phyloP scores from a whole-genome alignment of 1,140 invertebrate genomes.

The Drosophila serrata region DNA sequence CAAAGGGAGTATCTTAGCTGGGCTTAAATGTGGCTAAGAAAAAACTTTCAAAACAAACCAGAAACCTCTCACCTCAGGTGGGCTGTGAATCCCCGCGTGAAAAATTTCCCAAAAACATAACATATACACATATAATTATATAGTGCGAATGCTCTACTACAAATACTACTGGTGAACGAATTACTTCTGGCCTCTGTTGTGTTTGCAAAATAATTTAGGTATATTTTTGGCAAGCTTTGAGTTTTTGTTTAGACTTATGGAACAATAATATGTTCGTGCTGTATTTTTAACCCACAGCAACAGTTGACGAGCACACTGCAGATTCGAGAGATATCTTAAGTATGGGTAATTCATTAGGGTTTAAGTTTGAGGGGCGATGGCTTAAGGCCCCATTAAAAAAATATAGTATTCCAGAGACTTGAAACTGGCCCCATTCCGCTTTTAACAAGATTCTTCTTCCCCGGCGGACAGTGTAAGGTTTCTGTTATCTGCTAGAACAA shows the following conservation, averaged over 20 bases:
- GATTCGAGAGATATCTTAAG: slow-evolving; percentile 6
- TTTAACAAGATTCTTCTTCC: slow-evolving; percentile 38
- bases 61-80: background rate
- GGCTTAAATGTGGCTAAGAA: slow-evolving; percentile 8
- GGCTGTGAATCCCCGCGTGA: slow-evolving; percentile 9
- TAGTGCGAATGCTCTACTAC: slow-evolving; percentile 23
- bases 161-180: slow-evolving; percentile 10
- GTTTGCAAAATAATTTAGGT: slow-evolving; percentile 32
- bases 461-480: slow-evolving; percentile 20
- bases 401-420: slow-evolving; percentile 28
- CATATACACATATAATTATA: slow-evolving; percentile 21
- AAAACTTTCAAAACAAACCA: slow-evolving; percentile 9
- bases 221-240: slow-evolving; percentile 53
- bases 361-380: slow-evolving; percentile 26
- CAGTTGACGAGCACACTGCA: slow-evolving; percentile 8
- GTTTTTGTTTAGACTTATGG: slow-evolving; percentile 12
- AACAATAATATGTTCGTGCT: slow-evolving; percentile 23
- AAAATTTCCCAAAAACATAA: background rate
- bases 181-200: slow-evolving; percentile 32
- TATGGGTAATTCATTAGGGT: slow-evolving; percentile 18
- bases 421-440: slow-evolving; percentile 34
- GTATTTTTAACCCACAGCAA: slow-evolving; percentile 21
- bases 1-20: slow-evolving; percentile 15
- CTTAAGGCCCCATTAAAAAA: slow-evolving; percentile 27
- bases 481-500: slow-evolving; percentile 36